Evolutionary conservation across 1,140 invertebrate genomes (phyloP).

Genomic region (Penaeus vannamei): DNA sequence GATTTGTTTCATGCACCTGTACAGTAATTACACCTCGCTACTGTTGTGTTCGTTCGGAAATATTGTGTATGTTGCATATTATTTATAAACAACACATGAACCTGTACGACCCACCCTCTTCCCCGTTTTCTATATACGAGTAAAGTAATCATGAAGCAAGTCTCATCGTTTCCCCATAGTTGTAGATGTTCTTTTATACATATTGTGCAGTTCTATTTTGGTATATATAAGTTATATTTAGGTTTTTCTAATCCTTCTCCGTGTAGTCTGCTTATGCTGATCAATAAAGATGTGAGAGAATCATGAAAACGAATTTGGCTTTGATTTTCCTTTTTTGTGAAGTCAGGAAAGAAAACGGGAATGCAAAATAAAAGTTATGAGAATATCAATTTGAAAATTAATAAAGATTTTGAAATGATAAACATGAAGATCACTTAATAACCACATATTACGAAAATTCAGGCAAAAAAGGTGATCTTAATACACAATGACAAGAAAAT

Average conservation of each 20-base stretch:
- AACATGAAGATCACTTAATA: neutral
- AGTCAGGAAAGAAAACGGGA: neutral
- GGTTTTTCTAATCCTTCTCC: conserved; percentile 67
- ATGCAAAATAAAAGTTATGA: neutral
- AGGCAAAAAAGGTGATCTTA: neutral
- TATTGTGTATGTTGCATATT: conserved; percentile 47
- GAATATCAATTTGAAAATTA: neutral
- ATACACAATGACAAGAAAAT: neutral
- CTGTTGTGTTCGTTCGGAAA: conserved; percentile 52
- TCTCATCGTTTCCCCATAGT: conserved; percentile 48
- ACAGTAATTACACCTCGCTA: conserved; percentile 54
- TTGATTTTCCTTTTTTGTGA: neutral
- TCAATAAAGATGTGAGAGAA: conserved; percentile 66
- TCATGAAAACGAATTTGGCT: conserved; percentile 34
- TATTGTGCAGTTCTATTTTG: conserved; percentile 67
- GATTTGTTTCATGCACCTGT: conserved; percentile 43
- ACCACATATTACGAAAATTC: neutral
- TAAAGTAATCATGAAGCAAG: conserved; percentile 40
- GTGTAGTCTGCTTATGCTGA: conserved; percentile 65
- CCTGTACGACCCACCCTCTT: conserved; percentile 1
- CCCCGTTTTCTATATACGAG: conserved; percentile 53
- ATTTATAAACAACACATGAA: conserved; percentile 46
- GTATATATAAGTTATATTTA: conserved; percentile 67
- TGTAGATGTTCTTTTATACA: conserved; percentile 66
- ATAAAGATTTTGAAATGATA: neutral